These are phyloP conservation scores for Colossoma macropomum DNA, from an alignment of 2,113 vertebrate genomes.

Conservation along the genomic window DNA sequence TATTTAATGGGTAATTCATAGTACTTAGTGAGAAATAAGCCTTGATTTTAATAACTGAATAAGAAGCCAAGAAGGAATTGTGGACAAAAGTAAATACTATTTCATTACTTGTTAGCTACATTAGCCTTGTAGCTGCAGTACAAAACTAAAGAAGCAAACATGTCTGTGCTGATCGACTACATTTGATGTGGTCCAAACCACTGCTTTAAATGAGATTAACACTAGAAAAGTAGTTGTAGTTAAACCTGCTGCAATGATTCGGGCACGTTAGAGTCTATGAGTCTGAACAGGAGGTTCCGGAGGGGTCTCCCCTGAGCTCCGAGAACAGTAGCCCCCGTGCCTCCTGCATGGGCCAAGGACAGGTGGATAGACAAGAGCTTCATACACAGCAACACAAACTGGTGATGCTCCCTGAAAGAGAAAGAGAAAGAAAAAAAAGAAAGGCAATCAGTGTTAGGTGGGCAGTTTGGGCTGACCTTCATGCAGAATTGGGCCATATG, in stretches of 20 bases:
- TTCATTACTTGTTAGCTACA: no score
- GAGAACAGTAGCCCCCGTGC: constrained; percentile 94
- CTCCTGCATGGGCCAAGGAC: constrained; percentile 93
- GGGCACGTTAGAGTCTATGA: constrained; percentile 95
- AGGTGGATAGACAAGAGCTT: constrained; percentile 96
- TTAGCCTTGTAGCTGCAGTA: no score
- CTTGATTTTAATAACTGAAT: no score
- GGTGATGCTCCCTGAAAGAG: constrained; percentile 90
- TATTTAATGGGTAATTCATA: no score
- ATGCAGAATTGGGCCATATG: constrained; percentile 38
- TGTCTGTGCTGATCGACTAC: no score
- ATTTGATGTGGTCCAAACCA: no score
- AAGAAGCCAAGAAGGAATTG: no score
- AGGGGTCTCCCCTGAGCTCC: constrained; percentile 94
- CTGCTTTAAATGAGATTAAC: no score
- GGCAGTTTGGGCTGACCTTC: constrained; percentile 19
- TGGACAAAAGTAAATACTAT: no score
- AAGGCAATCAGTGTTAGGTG: not conserved
- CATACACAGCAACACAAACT: constrained; percentile 93
- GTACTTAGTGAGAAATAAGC: no score
- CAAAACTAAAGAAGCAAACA: no score
- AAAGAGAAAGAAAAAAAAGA: constrained; percentile 16
- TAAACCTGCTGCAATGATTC: constrained; percentile 96
- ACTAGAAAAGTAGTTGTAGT: no score
- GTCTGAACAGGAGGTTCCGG: constrained; percentile 91